phyloP scores from a whole-genome alignment of 2,888 invertebrate species.

The Polymixis lichenea region DNA sequence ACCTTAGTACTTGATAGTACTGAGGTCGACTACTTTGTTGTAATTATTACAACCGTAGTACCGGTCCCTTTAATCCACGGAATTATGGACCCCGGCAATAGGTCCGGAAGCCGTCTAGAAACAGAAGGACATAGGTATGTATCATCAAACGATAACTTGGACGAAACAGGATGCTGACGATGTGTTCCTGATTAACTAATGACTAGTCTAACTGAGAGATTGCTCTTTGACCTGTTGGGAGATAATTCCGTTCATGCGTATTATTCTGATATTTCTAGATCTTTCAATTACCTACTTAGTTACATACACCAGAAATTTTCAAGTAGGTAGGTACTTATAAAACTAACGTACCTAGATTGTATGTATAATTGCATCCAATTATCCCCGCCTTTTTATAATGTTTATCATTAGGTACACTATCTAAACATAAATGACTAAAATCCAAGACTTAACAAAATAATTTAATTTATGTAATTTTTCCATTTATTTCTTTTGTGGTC shows the following conservation, averaged over 20 bases:
- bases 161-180: constrained; percentile 67
- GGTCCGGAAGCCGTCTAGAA: constrained; percentile 23
- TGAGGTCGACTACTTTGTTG: too few species aligned
- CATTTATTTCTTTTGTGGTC: not conserved
- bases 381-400: not conserved
- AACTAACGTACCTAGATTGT: not conserved
- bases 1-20: not conserved
- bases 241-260: constrained; percentile 33
- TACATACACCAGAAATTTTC: not conserved
- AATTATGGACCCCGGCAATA: not conserved
- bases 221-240: constrained; percentile 62
- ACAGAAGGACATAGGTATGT: constrained; percentile 40
- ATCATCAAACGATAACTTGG: constrained; percentile 51
- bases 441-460: not conserved
- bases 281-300: constrained; percentile 23
- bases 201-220: constrained; percentile 67
- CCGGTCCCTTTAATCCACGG: constrained; percentile 11
- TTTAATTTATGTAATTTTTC: not conserved
- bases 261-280: constrained; percentile 10
- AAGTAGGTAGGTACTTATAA: not conserved
- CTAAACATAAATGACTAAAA: not conserved
- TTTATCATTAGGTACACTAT: not conserved
- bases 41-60: not conserved
- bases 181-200: constrained; percentile 73
- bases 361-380: not conserved